Evolutionary conservation across 2,113 vertebrate genomes (phyloP).

Genomic region (Catharus fuscescens): DNA sequence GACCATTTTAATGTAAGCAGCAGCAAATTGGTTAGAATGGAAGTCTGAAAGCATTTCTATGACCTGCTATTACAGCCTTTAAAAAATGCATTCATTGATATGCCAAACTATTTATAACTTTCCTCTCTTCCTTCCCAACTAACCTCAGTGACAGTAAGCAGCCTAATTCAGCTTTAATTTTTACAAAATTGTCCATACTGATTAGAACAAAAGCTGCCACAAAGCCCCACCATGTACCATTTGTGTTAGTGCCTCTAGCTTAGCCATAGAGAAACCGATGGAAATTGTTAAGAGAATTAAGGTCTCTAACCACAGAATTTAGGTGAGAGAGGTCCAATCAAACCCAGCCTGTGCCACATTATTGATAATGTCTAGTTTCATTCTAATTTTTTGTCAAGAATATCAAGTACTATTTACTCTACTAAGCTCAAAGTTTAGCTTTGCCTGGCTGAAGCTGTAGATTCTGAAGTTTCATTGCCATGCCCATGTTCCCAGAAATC

Average conservation of each 20-base stretch:
- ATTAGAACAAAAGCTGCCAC: slow-evolving; percentile 40
- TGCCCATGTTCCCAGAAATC: slow-evolving; percentile 89
- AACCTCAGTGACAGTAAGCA: not conserved
- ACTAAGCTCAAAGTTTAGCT: slow-evolving; percentile 87
- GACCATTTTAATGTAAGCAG: slow-evolving; percentile 32
- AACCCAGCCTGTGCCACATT: not conserved
- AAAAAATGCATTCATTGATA: slow-evolving; percentile 27
- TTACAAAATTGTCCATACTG: not conserved
- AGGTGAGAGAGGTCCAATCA: slow-evolving; percentile 42
- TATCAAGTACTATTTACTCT: slow-evolving; percentile 18
- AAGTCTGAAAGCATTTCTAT: slow-evolving; percentile 3
- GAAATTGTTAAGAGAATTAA: slow-evolving; percentile 32
- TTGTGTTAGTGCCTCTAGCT: slow-evolving; percentile 50
- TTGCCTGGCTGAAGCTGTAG: slow-evolving; percentile 86
- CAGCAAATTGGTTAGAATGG: slow-evolving; percentile 12
- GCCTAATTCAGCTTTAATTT: not conserved
- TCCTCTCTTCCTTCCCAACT: not conserved
- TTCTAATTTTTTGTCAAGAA: slow-evolving; percentile 43
- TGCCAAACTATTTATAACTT: not conserved
- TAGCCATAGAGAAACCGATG: slow-evolving; percentile 31
- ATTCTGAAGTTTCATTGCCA: slow-evolving; percentile 95
- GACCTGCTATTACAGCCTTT: not conserved
- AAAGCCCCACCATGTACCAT: not conserved
- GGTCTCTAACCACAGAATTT: slow-evolving; percentile 41
- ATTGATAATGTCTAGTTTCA: slow-evolving; percentile 42